These are phyloP conservation scores for Salvelinus alpinus DNA, from an alignment of 2,113 vertebrate genomes.

Conservation along the genomic window DNA sequence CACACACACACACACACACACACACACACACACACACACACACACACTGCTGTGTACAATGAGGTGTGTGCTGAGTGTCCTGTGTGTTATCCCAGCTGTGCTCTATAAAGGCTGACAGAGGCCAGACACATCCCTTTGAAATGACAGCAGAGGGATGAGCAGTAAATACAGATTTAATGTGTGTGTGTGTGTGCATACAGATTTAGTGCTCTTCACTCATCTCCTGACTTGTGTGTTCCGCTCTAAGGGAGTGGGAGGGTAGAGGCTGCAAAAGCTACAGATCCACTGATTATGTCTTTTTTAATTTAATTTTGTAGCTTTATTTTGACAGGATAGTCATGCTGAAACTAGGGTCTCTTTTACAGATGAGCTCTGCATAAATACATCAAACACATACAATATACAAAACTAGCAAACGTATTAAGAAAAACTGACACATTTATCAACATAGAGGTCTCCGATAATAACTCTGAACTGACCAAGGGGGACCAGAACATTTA, in stretches of 20 bases:
- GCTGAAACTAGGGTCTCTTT: too few relatives aligned
- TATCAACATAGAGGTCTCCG: too few relatives aligned
- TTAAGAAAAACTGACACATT: too few relatives aligned
- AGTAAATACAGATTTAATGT: conserved; percentile 73
- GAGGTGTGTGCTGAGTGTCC: conserved; percentile 61
- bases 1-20: conserved; percentile 4
- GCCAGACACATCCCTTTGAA: conserved; percentile 74
- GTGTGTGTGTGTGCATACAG: background rate
- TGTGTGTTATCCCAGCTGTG: conserved; percentile 79
- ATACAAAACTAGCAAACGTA: too few relatives aligned
- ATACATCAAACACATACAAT: too few relatives aligned
- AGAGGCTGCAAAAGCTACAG: conserved; percentile 11
- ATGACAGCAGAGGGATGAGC: conserved; percentile 75
- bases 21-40: conserved; percentile 1
- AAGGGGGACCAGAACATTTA: too few relatives aligned
- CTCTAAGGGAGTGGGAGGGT: background rate
- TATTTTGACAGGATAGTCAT: too few relatives aligned
- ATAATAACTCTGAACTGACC: too few relatives aligned
- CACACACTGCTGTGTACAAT: background rate
- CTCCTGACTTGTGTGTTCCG: background rate
- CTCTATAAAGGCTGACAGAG: conserved; percentile 71
- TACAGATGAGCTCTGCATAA: too few relatives aligned
- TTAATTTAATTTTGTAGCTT: too few relatives aligned
- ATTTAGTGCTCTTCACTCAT: conserved; percentile 4
- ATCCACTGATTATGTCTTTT: background rate